Evolutionary conservation across 2,113 vertebrate species (phyloP).

Genomic region (Nerophis lumbriciformis): DNA sequence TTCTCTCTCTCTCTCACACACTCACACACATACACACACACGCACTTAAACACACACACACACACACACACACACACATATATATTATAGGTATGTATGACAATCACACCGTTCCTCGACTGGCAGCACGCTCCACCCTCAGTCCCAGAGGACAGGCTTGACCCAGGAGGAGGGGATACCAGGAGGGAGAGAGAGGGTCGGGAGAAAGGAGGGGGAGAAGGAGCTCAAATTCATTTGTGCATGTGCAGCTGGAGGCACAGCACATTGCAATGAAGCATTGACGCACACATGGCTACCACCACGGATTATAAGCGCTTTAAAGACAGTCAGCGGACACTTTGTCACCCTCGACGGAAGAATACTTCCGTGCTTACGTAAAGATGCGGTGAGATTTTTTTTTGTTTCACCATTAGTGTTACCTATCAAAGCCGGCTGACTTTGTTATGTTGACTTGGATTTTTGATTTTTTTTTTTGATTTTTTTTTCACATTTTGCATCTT

Average conservation of each 20-base stretch:
- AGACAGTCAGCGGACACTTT: constrained; percentile 7
- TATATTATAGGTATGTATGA: constrained; percentile 55
- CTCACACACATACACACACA: constrained; percentile 1
- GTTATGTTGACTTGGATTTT: neutral
- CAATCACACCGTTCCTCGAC: constrained; percentile 25
- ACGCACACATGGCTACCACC: constrained; percentile 31
- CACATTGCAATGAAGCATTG: constrained; percentile 39
- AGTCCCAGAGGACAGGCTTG: constrained; percentile 60
- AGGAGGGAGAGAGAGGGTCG: constrained; percentile 2
- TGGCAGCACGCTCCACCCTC: constrained; percentile 57
- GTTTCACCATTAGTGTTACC: constrained; percentile 9
- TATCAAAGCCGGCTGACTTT: constrained; percentile 14
- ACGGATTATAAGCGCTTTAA: constrained; percentile 19
- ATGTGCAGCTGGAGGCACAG: constrained; percentile 42
- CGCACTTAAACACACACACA: neutral
- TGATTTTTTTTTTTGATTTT: constrained; percentile 8
- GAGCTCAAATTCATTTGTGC: constrained; percentile 63
- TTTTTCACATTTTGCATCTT: neutral
- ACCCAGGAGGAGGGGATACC: constrained; percentile 59
- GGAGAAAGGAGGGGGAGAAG: constrained; percentile 31
- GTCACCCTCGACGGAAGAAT: constrained; percentile 20
- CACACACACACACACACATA: constrained; percentile 12
- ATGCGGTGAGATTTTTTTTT: constrained; percentile 7
- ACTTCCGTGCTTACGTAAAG: constrained; percentile 15
- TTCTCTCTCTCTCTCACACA: constrained; percentile 12